Evolutionary conservation across 92 coral and sea anemone genomes (phyloP), one percentile per base, ranked within the genome.

Genomic region (Palythoa caribaeorum): DNA sequence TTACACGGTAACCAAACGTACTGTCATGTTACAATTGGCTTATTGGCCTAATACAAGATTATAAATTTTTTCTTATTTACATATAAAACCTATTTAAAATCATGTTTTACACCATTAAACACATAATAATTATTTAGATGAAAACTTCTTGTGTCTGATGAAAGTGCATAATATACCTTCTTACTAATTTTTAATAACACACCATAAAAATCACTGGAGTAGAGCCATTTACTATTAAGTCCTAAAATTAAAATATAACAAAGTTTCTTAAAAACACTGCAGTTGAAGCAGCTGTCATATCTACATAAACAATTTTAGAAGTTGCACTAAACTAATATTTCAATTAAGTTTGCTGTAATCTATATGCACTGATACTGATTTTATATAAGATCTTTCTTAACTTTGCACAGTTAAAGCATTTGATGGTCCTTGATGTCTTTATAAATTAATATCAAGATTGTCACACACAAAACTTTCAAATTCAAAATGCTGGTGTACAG

Each of bases 1-100:
- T 94, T 94, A 94, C 97, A 94, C 87, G 73, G 97, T 94, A 94
- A 94, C 97, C 85, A 88, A 66, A 75, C 78, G 80, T 83, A 87
- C 76, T 78, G 75, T 7, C 84, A 79, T 48, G 21, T 66, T 81
- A 65, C 19, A 50, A 66, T 13, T 47, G 74, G 86, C 86, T 21
- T 16, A 57, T 59, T 79, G 84, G 38, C 71, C 20, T 38, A 5
- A 77, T 77, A 54, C 44, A 54, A 53, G 63, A 52, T 53, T 10
- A 54, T 54, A 77, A 77, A 55, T 48, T 35, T 70, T 77, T 77
- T 53, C 44, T 11, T 77, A 79, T 79, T 79, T 79, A 79, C 84
- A 60, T 71, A 79, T 28, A 59, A 62, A 79, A 12, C 54, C 40
- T 39, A 16, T 6, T 38, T 72, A 20, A 20, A 38, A 38, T 15